Conservation (phyloP, 2,113 vertebrate genomes). For the Pangasianodon hypophthalmus region DNA sequence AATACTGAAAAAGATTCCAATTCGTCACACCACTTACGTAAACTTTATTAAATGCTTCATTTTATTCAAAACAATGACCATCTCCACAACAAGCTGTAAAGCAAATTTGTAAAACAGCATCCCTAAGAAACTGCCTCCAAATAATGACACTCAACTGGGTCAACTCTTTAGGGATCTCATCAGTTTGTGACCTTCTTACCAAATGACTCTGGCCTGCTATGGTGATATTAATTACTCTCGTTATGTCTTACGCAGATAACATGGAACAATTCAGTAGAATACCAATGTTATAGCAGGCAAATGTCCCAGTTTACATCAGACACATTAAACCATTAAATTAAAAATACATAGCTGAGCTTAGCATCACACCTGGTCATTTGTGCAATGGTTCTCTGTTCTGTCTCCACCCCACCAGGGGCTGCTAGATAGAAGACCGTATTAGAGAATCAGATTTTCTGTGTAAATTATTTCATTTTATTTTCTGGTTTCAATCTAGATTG, state of each 20-base stretch:
- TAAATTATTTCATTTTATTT: not conserved
- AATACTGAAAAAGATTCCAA: not conserved
- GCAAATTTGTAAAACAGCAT: constrained; percentile 6
- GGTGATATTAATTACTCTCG: constrained; percentile 33
- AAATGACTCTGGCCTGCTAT: constrained; percentile 26
- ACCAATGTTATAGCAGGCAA: not conserved
- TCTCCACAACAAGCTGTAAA: not conserved
- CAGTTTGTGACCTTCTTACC: constrained; percentile 31
- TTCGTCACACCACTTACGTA: not conserved
- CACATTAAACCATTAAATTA: not conserved
- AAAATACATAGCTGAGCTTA: not conserved
- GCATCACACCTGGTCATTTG: not conserved
- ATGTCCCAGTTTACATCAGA: not conserved
- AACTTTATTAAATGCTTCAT: constrained; percentile 13
- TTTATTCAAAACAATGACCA: not conserved
- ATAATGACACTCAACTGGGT: constrained; percentile 30
- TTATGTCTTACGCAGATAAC: not conserved
- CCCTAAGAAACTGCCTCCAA: constrained; percentile 35
- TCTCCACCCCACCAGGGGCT: not conserved
- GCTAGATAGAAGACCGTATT: not conserved
- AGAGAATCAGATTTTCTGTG: not conserved
- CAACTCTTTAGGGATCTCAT: constrained; percentile 27
- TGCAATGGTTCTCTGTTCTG: not conserved
- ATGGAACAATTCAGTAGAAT: not conserved
- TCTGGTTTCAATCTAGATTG: not conserved